Percentiles rank a stretch among this genome's conserved stretches.
Conservation (phyloP, 2,113 vertebrate genomes). For the Hipposideros armiger region DNA sequence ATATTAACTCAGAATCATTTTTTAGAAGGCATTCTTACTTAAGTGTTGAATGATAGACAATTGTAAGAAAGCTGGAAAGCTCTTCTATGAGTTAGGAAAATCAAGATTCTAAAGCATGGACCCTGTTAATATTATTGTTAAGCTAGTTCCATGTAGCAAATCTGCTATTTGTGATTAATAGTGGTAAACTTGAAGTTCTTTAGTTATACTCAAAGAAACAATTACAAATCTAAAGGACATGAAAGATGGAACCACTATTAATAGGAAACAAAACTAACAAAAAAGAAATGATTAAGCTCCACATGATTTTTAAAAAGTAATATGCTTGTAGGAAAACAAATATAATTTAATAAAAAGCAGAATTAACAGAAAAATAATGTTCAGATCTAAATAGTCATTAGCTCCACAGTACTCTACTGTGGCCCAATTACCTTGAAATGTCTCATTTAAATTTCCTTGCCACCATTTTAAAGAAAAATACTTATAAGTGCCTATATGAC, state of each 20-base stretch:
- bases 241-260: background rate
- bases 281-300: background rate
- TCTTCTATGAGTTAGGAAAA: background rate
- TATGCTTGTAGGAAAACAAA: conserved; percentile 13
- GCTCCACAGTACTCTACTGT: background rate
- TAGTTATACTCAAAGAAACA: background rate
- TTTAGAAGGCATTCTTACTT: background rate
- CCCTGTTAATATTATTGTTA: background rate
- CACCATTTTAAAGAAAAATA: background rate
- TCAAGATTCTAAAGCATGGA: background rate
- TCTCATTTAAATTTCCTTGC: background rate
- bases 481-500: background rate
- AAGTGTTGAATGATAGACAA: background rate
- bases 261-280: background rate
- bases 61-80: background rate
- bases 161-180: background rate
- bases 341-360: background rate
- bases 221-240: background rate
- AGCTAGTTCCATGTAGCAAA: background rate
- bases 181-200: background rate
- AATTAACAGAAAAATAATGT: background rate
- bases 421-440: background rate
- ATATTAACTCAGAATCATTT: background rate
- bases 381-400: background rate
- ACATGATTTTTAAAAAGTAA: background rate